Conservation (phyloP, 2,888 invertebrate species). For the Hypercompe scribonia region DNA sequence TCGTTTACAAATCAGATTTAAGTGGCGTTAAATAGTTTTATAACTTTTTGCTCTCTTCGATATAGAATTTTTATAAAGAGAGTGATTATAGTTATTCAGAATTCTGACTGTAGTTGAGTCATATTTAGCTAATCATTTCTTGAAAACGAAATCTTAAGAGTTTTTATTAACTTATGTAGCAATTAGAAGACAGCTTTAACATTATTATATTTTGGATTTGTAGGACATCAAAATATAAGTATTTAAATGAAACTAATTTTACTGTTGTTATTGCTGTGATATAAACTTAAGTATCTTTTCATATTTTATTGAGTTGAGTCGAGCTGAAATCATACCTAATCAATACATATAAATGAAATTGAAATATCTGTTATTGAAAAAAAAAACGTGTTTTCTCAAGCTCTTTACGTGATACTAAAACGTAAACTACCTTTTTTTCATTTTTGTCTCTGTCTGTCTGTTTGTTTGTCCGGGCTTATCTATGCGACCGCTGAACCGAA, state of each 20-base stretch:
- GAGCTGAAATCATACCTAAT: not conserved
- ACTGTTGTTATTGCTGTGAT: not conserved
- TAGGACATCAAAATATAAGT: too few relatives aligned
- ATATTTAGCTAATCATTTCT: not conserved
- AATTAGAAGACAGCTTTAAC: not conserved
- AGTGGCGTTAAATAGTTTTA: not conserved
- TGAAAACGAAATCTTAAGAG: not conserved
- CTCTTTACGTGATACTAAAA: too few relatives aligned
- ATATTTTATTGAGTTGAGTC: not conserved
- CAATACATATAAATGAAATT: too few relatives aligned
- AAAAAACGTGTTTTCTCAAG: too few relatives aligned
- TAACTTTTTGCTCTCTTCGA: not conserved
- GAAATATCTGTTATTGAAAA: too few relatives aligned
- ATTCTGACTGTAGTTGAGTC: not conserved
- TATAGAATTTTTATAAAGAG: too few relatives aligned
- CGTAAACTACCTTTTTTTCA: too few relatives aligned
- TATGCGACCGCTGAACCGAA: too few relatives aligned
- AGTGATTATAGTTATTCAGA: not conserved
- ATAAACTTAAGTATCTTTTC: not conserved
- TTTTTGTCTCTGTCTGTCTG: too few relatives aligned
- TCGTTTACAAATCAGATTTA: not conserved
- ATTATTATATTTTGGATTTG: not conserved
- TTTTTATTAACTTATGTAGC: not conserved
- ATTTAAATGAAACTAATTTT: not conserved
- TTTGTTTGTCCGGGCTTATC: too few relatives aligned